Base-by-base conservation (phyloP, 2,888 invertebrate species). In the Aleiodes testaceus region DNA sequence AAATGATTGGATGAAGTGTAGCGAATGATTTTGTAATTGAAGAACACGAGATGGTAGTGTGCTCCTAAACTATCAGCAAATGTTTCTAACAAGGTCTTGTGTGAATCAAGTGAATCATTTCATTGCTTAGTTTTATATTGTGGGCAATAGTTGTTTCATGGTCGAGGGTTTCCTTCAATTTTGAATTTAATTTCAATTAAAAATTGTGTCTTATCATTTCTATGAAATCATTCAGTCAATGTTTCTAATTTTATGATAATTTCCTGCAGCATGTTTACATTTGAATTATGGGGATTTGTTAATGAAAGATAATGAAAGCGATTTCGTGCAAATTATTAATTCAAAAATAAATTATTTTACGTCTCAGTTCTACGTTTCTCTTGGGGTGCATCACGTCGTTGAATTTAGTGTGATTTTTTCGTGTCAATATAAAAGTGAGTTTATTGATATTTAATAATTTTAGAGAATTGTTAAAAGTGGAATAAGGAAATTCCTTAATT, bases 51-150 rank as follows among this genome's bases (percentile, higher is more conserved):
- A 30, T 26, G 53, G 30, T 53, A 26, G 26, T 53, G 14, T 22
- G 53, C 14, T 53, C 22, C 12, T 11, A 36, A 26, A 53, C 26
- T 53, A n/a, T 53, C 30, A 22, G 26, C 22, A 52, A 52, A 52
- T 52, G 52, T 53, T 53, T 53, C 53, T 53, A 53, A 53, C 53
- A 30, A 53, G 53, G 53, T 53, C 53, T 53, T 53, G 53, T 22
- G 1, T 9, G 36, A 36, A 53, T n/a, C 12, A 22, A 59, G 59
- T 36, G 14, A 20, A 59, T 14, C n/a, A 20, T 9, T 59, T 18
- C 42, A 55, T 59, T 42, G 59, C 36, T 42, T 42, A 14, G 42
- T 36, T 59, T 59, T 59, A 36, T 42, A 20, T 36, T 9, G n/a
- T 36, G 18, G 36, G 3, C 7, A 14, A 11, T 6, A 59, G 18